Evolutionary conservation across 53 echinoderm and acorn worm species (phyloP).

Genomic region (Actinopyga echinites): DNA sequence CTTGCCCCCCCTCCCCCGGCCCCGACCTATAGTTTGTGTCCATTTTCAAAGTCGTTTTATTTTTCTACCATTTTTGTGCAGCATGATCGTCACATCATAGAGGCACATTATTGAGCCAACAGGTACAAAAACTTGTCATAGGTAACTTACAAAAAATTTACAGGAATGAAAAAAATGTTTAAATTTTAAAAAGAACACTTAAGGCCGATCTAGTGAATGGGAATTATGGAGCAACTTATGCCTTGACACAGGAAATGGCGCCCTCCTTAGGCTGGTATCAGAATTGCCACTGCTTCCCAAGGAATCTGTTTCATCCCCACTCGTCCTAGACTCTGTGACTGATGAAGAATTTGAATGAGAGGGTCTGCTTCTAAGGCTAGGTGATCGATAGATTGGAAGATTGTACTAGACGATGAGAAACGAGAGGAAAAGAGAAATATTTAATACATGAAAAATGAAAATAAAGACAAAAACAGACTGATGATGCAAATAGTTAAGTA

Average conservation of each 20-base stretch:
- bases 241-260: conserved; percentile 4
- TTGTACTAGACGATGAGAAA: conserved; percentile 16
- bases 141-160: no score
- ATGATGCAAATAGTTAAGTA: no score
- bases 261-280: conserved; percentile 20
- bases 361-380: conserved; percentile 44
- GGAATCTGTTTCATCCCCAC: conserved; percentile 43
- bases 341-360: conserved; percentile 41
- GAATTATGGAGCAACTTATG: conserved; percentile 30
- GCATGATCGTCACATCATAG: conserved; percentile 11
- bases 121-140: neutral
- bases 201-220: conserved; percentile 43
- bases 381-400: conserved; percentile 41
- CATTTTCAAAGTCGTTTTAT: no score
- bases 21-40: no score
- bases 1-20: no score
- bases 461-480: no score
- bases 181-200: no score
- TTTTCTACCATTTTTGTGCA: conserved; percentile 2
- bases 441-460: no score
- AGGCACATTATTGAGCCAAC: conserved; percentile 23
- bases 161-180: neutral
- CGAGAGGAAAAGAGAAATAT: no score
- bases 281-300: conserved; percentile 38
- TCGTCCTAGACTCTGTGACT: conserved; percentile 28